Evolutionary conservation across 2,888 invertebrate species (phyloP).

Genomic region (Pachymerium ferrugineum): DNA sequence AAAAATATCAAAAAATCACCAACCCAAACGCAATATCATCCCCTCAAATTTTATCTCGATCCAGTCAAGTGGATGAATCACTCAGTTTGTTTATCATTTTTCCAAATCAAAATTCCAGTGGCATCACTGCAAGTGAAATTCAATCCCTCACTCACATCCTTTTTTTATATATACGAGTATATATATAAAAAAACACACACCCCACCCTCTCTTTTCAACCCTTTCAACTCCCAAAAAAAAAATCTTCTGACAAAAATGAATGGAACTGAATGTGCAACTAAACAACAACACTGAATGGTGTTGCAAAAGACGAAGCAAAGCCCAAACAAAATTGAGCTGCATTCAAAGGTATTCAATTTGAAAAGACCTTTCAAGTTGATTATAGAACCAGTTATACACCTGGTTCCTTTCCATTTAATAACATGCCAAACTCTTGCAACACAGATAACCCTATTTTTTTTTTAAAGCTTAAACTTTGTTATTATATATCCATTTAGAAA

Average conservation of each 20-base stretch:
- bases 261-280: background rate
- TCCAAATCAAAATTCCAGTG: conserved; percentile 8
- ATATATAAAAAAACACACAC: too few species aligned
- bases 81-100: background rate
- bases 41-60: background rate
- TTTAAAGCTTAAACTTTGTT: background rate
- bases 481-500: background rate
- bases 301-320: background rate
- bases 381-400: background rate
- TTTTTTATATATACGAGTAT: too few species aligned
- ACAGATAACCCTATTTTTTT: too few species aligned
- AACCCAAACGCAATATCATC: background rate
- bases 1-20: background rate
- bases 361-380: conserved; percentile 13
- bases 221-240: background rate
- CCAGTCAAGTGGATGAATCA: conserved; percentile 1
- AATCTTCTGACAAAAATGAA: background rate
- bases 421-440: background rate
- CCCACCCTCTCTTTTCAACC: background rate
- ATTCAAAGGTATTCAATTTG: background rate
- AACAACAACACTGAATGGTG: background rate
- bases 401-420: conserved; percentile 8
- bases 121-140: conserved; percentile 6
- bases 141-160: background rate
- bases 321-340: conserved; percentile 4